Percentiles rank a stretch among this genome's conserved stretches.
phyloP scores from a whole-genome alignment of 1,140 invertebrate genomes.

The Grapholita molesta region DNA sequence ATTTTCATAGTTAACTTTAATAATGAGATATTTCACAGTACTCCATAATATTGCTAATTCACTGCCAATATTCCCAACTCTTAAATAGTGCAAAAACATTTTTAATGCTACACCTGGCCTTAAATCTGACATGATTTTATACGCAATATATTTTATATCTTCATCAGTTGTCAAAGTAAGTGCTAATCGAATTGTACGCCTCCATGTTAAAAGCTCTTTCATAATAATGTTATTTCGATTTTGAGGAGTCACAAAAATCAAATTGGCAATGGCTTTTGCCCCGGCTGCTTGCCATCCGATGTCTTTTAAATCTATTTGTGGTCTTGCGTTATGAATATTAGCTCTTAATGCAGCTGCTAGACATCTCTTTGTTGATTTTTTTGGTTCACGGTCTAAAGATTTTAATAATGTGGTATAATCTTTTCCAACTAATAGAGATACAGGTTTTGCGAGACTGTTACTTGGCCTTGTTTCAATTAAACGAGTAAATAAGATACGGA shows the following conservation, averaged over 20 bases:
- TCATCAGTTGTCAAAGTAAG: constrained; percentile 19
- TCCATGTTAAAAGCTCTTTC: not conserved
- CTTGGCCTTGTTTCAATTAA: constrained; percentile 21
- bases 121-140: constrained; percentile 2
- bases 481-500: constrained; percentile 25
- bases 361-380: not conserved
- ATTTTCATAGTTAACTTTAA: constrained; percentile 9
- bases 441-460: constrained; percentile 20
- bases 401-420: not conserved
- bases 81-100: constrained; percentile 26
- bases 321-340: constrained; percentile 35
- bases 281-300: constrained; percentile 36
- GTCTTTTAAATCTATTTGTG: constrained; percentile 33
- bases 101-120: constrained; percentile 38
- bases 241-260: constrained; percentile 27
- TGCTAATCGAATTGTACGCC: constrained; percentile 27
- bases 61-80: constrained; percentile 13
- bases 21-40: constrained; percentile 35
- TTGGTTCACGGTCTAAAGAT: not conserved
- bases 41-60: constrained; percentile 32
- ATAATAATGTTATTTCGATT: not conserved
- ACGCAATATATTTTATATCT: not conserved
- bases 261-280: constrained; percentile 46
- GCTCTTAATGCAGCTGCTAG: constrained; percentile 36
- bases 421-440: constrained; percentile 14